These are phyloP conservation scores for Carcina quercana DNA, from an alignment of 2,888 invertebrate genomes.

Conservation along the genomic window DNA sequence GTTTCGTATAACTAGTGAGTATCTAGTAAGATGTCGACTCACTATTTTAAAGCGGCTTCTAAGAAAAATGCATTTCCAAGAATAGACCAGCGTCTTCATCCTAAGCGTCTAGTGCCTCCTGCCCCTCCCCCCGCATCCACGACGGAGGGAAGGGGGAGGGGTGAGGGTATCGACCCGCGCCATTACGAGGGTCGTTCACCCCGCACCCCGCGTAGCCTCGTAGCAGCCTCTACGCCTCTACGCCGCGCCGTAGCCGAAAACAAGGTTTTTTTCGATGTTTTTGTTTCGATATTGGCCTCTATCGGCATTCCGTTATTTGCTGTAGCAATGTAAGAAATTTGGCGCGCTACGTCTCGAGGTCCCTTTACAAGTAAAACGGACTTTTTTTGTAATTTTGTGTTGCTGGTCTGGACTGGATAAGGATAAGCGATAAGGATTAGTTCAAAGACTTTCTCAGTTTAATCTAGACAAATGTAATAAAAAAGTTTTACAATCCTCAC, in stretches of 20 bases:
- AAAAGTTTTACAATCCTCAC: too few species aligned
- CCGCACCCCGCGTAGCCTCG: conserved; percentile 29
- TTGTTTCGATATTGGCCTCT: conserved; percentile 32
- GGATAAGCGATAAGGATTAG: too few species aligned
- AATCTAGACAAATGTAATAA: too few species aligned
- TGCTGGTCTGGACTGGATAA: too few species aligned
- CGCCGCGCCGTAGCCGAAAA: conserved; percentile 24
- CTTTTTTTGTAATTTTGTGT: too few species aligned
- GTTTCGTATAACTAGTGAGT: too few species aligned
- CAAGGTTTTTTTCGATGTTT: conserved; percentile 25
- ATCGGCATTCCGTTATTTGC: conserved; percentile 8
- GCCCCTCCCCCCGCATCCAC: conserved; percentile 27
- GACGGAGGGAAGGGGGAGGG: conserved; percentile 21
- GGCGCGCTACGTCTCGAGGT: too few species aligned
- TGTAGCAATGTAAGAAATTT: too few species aligned
- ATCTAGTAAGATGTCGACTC: too few species aligned
- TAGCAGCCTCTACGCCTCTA: conserved; percentile 29
- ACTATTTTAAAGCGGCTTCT: neutral
- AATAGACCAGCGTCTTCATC: conserved; percentile 30
- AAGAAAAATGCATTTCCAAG: conserved; percentile 6
- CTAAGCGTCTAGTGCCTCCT: conserved; percentile 30
- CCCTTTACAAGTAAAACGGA: too few species aligned
- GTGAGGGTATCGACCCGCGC: conserved; percentile 58
- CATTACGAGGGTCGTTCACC: conserved; percentile 59
- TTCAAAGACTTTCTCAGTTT: too few species aligned